Percentiles rank a stretch among this genome's conserved stretches.
Conservation (phyloP, 2,113 vertebrate genomes). For the Aegithalos caudatus region DNA sequence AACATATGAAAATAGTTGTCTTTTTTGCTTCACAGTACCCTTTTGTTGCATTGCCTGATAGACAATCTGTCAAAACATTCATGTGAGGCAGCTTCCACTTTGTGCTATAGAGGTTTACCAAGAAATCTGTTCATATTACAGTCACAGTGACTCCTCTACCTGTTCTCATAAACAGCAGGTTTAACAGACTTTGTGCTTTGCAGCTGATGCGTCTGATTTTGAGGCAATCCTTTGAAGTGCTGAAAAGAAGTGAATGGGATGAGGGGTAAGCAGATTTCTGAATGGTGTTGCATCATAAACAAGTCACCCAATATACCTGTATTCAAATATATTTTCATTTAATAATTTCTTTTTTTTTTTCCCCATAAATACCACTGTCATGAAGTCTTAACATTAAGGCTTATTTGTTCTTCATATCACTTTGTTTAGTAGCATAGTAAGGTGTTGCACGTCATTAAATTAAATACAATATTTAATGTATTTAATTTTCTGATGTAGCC, state of each 20-base stretch:
- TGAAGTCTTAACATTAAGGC: neutral
- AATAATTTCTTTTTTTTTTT: neutral
- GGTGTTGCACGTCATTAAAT: neutral
- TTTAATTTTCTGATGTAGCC: neutral
- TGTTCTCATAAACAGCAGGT: neutral
- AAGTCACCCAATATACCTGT: neutral
- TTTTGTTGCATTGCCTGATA: neutral
- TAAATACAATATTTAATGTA: neutral
- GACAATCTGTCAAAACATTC: neutral
- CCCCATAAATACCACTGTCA: neutral
- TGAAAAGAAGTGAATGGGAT: slow-evolving; percentile 84
- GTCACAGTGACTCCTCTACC: neutral
- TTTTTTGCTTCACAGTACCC: neutral
- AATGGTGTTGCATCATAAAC: neutral
- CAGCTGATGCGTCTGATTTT: slow-evolving; percentile 88
- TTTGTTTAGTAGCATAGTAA: neutral
- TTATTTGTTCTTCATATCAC: neutral
- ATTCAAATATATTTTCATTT: neutral
- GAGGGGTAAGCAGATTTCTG: slow-evolving; percentile 71
- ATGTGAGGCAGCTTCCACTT: neutral
- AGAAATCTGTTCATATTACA: neutral
- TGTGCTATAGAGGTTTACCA: neutral
- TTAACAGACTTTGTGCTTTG: neutral
- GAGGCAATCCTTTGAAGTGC: slow-evolving; percentile 82
- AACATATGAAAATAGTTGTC: neutral